phyloP scores from a whole-genome alignment of 2,888 invertebrate species.

The Lepeophtheirus nordmannii region DNA sequence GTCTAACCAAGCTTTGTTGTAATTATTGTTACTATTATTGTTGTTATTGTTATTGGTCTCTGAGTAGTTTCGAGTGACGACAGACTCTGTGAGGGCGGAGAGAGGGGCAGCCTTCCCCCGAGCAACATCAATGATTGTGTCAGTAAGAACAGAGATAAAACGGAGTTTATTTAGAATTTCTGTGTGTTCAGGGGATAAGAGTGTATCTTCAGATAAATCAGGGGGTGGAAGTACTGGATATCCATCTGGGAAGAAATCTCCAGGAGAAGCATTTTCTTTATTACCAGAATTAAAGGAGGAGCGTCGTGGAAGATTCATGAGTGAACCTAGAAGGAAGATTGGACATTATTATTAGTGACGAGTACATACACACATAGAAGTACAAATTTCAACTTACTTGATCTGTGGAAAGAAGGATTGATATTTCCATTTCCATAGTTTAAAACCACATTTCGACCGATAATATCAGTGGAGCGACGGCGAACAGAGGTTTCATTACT shows the following conservation, averaged over 20 bases:
- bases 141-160: constrained; percentile 86
- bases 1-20: constrained; percentile 11
- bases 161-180: constrained; percentile 90
- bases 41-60: constrained; percentile 8
- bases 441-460: constrained; percentile 9
- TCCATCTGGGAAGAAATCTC: background rate
- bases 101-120: constrained; percentile 27
- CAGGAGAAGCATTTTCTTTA: constrained; percentile 19
- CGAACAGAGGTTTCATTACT: background rate
- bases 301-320: constrained; percentile 6
- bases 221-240: constrained; percentile 43
- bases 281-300: background rate
- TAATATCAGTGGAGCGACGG: constrained; percentile 6
- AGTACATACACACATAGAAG: no score
- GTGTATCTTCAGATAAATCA: constrained; percentile 83
- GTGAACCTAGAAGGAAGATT: background rate
- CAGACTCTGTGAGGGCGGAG: constrained; percentile 25
- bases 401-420: no score
- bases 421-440: constrained; percentile 4
- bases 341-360: no score
- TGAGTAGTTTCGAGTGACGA: background rate
- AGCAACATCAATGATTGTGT: constrained; percentile 63
- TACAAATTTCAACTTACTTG: no score
- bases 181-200: constrained; percentile 86
- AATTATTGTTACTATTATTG: constrained; percentile 8